Base-by-base conservation (phyloP, 2,113 vertebrate genomes). In the Phocoena sinus region DNA sequence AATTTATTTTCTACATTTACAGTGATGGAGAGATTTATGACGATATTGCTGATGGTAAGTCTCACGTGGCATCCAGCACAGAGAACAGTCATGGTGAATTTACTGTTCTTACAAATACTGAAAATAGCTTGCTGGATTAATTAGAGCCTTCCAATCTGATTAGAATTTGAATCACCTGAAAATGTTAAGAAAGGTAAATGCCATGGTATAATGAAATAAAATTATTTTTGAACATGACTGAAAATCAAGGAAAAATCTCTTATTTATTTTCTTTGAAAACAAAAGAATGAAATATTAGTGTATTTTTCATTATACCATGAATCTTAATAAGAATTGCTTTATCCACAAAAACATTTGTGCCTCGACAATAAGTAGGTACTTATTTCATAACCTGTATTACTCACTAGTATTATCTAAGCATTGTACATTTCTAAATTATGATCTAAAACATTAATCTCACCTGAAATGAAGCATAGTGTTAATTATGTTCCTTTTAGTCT, bases 21-120 rank as follows among this genome's bases (percentile, higher is more conserved):
- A 99, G 99, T 3, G 99, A 99, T 96, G 99, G 98, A 80, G 99
- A 99, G 41, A 99, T 99, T 98, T 99, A 99, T 7, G 99, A 99
- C 82, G 99, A 99, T 41, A 98, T 99, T 93, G 99, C 99, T 98
- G 99, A 99, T 1, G 99, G 99, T 99, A 99, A 26, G 99, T 99
- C 81, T 74, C 79, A 87, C 0, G 7, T n/a, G 56, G 12, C 36
- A 74, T 23, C 31, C 1, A 81, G 20, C 23, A 33, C 18, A 53
- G 25, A 44, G 11, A 82, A 92, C 8, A 82, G 17, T 50, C n/a
- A 38, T 38, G 18, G 26, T 80, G 47, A 85, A 89, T 41, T 92
- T 21, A 56, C 10, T 77, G 9, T 71, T 58, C 84, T 71, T 56
- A 74, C 2, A 97, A 89, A 94, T 74, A 58, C 10, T 76, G 62